Conservation (phyloP, 2,888 invertebrate genomes). For the Arge pagana region DNA sequence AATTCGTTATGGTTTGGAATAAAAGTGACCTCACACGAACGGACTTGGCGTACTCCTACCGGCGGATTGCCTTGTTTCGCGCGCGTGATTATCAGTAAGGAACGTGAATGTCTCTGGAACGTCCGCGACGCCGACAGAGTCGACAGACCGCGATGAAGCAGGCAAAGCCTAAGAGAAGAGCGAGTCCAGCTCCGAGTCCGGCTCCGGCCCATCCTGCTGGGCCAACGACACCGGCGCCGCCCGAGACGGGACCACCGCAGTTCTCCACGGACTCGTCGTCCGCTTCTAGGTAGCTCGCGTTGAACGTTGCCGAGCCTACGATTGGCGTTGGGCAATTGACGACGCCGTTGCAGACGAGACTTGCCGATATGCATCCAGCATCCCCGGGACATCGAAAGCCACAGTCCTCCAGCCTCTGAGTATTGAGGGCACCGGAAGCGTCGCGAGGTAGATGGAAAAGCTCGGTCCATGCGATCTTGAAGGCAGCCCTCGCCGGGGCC, state of each 20-base stretch:
- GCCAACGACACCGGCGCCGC: conserved; percentile 59
- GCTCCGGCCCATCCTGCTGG: conserved; percentile 66
- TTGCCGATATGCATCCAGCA: conserved; percentile 81
- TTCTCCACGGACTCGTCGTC: conserved; percentile 80
- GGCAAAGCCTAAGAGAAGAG: conserved; percentile 63
- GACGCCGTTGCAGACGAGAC: conserved; percentile 85
- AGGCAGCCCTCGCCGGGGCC: conserved; percentile 79
- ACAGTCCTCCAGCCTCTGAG: conserved; percentile 76
- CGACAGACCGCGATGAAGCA: conserved; percentile 67
- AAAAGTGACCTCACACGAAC: no score
- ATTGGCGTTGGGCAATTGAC: conserved; percentile 80
- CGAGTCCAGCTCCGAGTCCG: conserved; percentile 66
- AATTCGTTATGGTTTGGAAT: no score
- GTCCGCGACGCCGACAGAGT: conserved; percentile 65
- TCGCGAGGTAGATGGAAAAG: conserved; percentile 84
- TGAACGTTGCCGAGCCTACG: conserved; percentile 34
- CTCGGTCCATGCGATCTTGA: conserved; percentile 90
- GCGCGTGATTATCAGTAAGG: conserved; percentile 64
- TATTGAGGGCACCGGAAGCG: conserved; percentile 78
- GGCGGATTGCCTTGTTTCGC: no score
- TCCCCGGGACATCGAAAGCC: conserved; percentile 89
- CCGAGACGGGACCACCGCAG: conserved; percentile 63
- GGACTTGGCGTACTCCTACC: no score
- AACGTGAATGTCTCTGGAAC: conserved; percentile 66
- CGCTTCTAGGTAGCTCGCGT: conserved; percentile 57